Base-by-base conservation (phyloP, 2,797 vertebrate genomes). In the Hippocampus kuda region DNA sequence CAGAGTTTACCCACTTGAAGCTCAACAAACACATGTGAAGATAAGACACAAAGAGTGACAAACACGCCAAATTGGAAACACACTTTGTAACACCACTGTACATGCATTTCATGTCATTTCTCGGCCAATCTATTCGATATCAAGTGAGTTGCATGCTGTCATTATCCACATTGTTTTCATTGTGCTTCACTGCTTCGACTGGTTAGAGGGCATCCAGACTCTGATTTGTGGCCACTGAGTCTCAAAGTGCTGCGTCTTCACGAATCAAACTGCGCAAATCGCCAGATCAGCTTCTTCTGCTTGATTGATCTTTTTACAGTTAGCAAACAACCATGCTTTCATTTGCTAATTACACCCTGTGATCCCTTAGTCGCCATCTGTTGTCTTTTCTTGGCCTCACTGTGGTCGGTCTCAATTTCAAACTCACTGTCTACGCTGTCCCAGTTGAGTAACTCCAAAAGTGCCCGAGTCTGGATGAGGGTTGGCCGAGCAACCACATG, bases 301-400 rank as follows among this genome's bases (percentile, higher is more conserved):
- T 44, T 65, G 63, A 65, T 46, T 46, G 63, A 65, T 65, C 42
- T 26, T 48, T 48, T 44, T 46, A 15, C 62, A 64, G n/a, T 16
- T 46, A 64, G 24, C n/a, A 44, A 64, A 64, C 41, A 44, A 1
- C 42, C 63, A 9, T 18, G 63, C 41, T 65, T 65, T 65, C 24
- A 46, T 65, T 65, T 65, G 42, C 42, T 65, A 65, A 65, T 65
- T 65, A 46, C 42, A 26, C 63, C 60, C 63, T 65, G 30, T 70
- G 75, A 65, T 76, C 73, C 73, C 74, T 65, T 16, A 20, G 42
- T 65, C 42, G 63, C 42, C 42, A 26, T 65, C 63, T 65, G 42
- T 65, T 27, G n/a, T 65, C 9, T 65, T 70, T 68, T 74, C 61
- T 24, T 9, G 13, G 57, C 57, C 15, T 60, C 56, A 16, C 56